Base-by-base conservation (phyloP, 2,113 vertebrate species). In the Antechinus stuartii region DNA sequence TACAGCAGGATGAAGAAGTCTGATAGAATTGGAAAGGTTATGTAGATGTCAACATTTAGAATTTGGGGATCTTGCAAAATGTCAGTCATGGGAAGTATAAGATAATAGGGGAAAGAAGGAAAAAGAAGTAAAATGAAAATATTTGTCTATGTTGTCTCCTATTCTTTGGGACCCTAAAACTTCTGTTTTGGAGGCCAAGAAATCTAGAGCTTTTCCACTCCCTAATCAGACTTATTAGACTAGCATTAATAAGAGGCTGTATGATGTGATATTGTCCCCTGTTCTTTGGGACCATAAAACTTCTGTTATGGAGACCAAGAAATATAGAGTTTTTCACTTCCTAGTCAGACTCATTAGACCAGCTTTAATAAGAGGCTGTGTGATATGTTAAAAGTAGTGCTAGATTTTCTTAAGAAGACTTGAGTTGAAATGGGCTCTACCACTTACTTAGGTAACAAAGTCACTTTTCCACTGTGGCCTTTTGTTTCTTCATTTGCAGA, bases 41-140 rank as follows among this genome's bases (percentile, higher is more conserved):
- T 76, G 8, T 49, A 94, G n/a, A 96, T 97, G 3, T 92, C 22
- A 91, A 93, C 93, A 42, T 22, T 94, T 89, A 94, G 94, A 89
- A 94, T 94, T 96, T 97, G 54, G 49, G 35, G 24, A 53, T 11
- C 95, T 93, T 30, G 52, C 91, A 1, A 54, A 49, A 35, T 35
- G 14, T 84, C 35, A 8, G n/a, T 84, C 19, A 84, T 42, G 35
- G 5, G 35, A 76, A 35, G 61, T 6, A 11, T 68, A 35, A 68
- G 61, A 68, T 68, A 68, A 14, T 68, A 68, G 11, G 35, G 5
- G n/a, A 23, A 42, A 54, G n/a, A 55, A 92, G 91, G 46, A 90
- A 14, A 94, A 96, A 96, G 27, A 42, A 91, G 91, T 53, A 76
- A 90, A 76, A 27, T 93, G n/a, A 92, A 84, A 22, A 2, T 84